phyloP scores from a whole-genome alignment of 2,888 invertebrate species.

The Stramonita haemastoma region DNA sequence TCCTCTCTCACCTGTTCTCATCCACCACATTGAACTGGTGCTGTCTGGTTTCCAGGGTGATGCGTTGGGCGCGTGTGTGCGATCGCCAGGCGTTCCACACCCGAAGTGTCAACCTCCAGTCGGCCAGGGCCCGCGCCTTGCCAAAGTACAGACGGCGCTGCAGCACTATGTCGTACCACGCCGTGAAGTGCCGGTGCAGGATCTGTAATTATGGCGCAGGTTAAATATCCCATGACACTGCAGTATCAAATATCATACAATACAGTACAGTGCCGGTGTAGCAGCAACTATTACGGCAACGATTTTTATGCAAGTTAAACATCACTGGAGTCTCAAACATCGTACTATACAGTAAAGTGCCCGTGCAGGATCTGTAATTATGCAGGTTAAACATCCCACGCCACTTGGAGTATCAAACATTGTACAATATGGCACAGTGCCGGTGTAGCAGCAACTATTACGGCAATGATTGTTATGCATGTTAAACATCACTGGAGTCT shows the following conservation, averaged over 20 bases:
- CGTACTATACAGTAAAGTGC: slow-evolving; percentile 74
- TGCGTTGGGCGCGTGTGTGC: slow-evolving; percentile 53
- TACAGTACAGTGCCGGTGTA: slow-evolving; percentile 72
- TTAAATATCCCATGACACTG: no score
- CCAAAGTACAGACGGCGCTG: slow-evolving; percentile 72
- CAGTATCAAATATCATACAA: slow-evolving; percentile 41
- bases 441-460: slow-evolving; percentile 66
- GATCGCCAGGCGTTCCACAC: slow-evolving; percentile 74
- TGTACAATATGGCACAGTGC: slow-evolving; percentile 74
- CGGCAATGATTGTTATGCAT: background rate
- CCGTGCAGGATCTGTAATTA: slow-evolving; percentile 66
- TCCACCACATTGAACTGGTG: slow-evolving; percentile 65
- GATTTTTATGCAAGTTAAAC: no score
- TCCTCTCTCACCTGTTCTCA: slow-evolving; percentile 64
- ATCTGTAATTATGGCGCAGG: slow-evolving; percentile 55
- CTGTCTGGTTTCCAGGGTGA: slow-evolving; percentile 63
- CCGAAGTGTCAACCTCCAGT: slow-evolving; percentile 73
- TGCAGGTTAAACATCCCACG: background rate
- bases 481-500: slow-evolving; percentile 59
- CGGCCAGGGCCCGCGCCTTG: slow-evolving; percentile 72
- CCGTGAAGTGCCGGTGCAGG: slow-evolving; percentile 72
- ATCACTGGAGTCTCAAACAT: slow-evolving; percentile 65
- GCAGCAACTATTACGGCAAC: slow-evolving; percentile 55
- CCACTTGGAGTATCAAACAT: no score
- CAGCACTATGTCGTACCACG: slow-evolving; percentile 72